Evolutionary conservation across 2,888 invertebrate species (phyloP), one percentile per base, ranked within the genome.

Genomic region (Polyploca ridens): DNA sequence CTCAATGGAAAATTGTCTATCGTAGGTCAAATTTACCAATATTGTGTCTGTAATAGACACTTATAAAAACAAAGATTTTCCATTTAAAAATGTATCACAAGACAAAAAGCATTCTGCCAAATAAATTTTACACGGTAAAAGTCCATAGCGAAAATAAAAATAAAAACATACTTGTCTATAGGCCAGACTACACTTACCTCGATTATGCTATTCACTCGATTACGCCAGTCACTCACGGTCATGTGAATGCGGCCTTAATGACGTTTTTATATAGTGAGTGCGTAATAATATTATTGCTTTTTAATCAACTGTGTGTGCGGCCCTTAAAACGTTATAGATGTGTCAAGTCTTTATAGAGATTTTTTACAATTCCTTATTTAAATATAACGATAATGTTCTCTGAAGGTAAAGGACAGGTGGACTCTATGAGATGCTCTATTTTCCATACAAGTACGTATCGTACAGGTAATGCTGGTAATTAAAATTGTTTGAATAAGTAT

Each of bases 231-330:
- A 54, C 54, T 54, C 54, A 54, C 54, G 54, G 33, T 60, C 59
- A 60, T 61, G 63, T 27, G 35, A 27, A 57, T 60, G 63, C 60
- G 16, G 58, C 67, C 66, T 66, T 89, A 90, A 89, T 89, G 85
- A 74, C 66, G 82, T 90, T 91, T 90, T 91, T 90, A 84, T 54
- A 10, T 19, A 54, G 54, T 83, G 64, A 68, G 69, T 69, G 72
- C 76, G 83, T 90, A 88, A 90, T 89, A 87, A 81, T 84, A 87
- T 90, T 91, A 91, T 88, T 83, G 85, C 86, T 85, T 89, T 90
- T 85, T 90, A 90, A 90, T 91, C 86, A 88, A 82, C 89, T 70
- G 76, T 71, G 85, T 86, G 90, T 90, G 91, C 80, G 90, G 89
- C 80, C 87, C 77, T 71, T 59, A 35, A 57, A 63, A 66, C 33